These are phyloP conservation scores for Megamerina dolium DNA, from an alignment of 2,888 invertebrate species.

Conservation along the genomic window DNA sequence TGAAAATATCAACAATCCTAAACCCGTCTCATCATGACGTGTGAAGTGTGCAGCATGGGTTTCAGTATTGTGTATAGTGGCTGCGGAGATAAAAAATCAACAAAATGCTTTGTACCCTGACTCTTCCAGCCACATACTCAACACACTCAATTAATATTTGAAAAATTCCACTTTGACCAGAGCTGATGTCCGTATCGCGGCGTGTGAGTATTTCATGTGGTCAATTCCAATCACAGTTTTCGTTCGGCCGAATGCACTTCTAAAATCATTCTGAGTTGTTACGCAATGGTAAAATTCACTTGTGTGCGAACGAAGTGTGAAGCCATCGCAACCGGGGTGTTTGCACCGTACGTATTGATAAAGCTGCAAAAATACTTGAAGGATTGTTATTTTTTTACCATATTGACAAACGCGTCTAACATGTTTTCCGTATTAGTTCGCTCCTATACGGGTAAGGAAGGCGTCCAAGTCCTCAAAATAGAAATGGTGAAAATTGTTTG, in stretches of 20 bases:
- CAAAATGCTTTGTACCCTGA: too few species aligned
- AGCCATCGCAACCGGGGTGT: slow-evolving; percentile 6
- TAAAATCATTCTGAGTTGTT: slow-evolving; percentile 9
- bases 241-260: slow-evolving; percentile 8
- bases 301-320: slow-evolving; percentile 10
- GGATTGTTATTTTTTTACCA: slow-evolving; percentile 4
- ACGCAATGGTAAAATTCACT: slow-evolving; percentile 4
- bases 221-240: slow-evolving; percentile 7
- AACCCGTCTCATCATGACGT: too few species aligned
- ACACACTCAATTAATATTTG: too few species aligned
- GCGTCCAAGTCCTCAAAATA: neutral
- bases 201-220: slow-evolving; percentile 4
- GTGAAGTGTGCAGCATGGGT: too few species aligned
- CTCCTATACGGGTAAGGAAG: slow-evolving; percentile 9
- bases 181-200: slow-evolving; percentile 1
- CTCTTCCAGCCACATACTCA: slow-evolving; percentile 1
- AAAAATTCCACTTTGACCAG: neutral
- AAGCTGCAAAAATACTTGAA: slow-evolving; percentile 1
- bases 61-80: too few species aligned
- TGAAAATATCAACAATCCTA: too few species aligned
- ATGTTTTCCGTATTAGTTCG: slow-evolving; percentile 9
- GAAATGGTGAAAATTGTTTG: too few species aligned
- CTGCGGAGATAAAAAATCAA: too few species aligned
- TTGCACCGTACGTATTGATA: slow-evolving; percentile 2
- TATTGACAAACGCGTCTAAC: slow-evolving; percentile 6